Evolutionary conservation across 2,113 vertebrate species (phyloP).

Genomic region (Calyptomena viridis): DNA sequence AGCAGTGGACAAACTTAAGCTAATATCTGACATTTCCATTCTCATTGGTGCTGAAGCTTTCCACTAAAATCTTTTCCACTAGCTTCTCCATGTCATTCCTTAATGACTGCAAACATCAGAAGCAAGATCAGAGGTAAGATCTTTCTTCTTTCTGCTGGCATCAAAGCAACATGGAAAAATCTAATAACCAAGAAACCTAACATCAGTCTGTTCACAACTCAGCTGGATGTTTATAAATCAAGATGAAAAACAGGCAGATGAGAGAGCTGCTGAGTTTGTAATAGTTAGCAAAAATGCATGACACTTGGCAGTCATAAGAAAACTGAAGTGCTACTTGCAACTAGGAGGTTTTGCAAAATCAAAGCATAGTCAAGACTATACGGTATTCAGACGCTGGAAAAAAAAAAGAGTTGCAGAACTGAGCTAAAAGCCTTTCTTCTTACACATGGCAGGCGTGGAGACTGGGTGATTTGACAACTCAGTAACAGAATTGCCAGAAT

Average conservation of each 20-base stretch:
- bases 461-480: not conserved
- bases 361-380: not conserved
- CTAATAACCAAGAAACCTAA: not conserved
- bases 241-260: not conserved
- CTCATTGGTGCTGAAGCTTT: not conserved
- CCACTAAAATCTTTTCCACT: not conserved
- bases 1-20: not conserved
- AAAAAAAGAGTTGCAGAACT: not conserved
- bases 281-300: not conserved
- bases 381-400: not conserved
- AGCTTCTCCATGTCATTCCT: not conserved
- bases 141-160: not conserved
- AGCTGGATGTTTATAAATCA: not conserved
- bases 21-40: not conserved
- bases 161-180: constrained; percentile 20
- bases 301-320: not conserved
- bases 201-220: not conserved
- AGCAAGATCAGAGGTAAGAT: not conserved
- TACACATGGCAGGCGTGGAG: not conserved
- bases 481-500: not conserved
- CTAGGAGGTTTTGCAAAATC: not conserved
- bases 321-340: not conserved
- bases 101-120: constrained; percentile 3
- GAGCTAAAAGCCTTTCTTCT: not conserved
- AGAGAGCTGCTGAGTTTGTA: not conserved